These are phyloP conservation scores for Theocolax elegans DNA, from an alignment of 1,140 invertebrate species.

Conservation along the genomic window DNA sequence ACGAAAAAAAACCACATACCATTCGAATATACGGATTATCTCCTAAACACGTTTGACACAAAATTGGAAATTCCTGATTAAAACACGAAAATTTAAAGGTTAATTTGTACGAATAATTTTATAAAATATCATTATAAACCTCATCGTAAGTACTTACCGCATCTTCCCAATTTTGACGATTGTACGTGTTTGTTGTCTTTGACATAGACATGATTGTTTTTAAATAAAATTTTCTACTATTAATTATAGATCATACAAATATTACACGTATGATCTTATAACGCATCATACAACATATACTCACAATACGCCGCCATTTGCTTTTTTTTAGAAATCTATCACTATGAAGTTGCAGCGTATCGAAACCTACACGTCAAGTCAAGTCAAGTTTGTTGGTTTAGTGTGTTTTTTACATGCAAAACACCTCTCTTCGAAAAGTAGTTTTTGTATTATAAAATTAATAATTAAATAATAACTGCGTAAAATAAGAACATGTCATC, in stretches of 20 bases:
- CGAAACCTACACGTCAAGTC: too few species aligned
- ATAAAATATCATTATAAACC: neutral
- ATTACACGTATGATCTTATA: neutral
- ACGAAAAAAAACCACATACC: slow-evolving; percentile 73
- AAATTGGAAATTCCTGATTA: slow-evolving; percentile 94
- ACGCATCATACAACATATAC: neutral
- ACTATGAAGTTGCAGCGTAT: too few species aligned
- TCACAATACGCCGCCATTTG: too few species aligned
- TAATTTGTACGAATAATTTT: neutral
- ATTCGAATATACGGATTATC: slow-evolving; percentile 99
- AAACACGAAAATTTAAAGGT: slow-evolving; percentile 36
- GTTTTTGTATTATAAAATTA: too few species aligned
- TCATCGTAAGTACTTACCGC: slow-evolving; percentile 87
- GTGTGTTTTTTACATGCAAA: too few species aligned
- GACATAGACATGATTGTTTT: slow-evolving; percentile 84
- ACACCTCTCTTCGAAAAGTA: too few species aligned
- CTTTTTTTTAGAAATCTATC: too few species aligned
- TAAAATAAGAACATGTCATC: slow-evolving; percentile 63
- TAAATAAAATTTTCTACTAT: neutral
- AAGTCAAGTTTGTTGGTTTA: too few species aligned
- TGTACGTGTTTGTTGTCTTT: slow-evolving; percentile 97
- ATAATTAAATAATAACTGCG: slow-evolving; percentile 23
- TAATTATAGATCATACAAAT: too few species aligned
- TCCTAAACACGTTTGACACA: slow-evolving; percentile 98
- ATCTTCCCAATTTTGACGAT: slow-evolving; percentile 98